Conservation (phyloP, 2,113 vertebrate genomes). For the Oceanites oceanicus region DNA sequence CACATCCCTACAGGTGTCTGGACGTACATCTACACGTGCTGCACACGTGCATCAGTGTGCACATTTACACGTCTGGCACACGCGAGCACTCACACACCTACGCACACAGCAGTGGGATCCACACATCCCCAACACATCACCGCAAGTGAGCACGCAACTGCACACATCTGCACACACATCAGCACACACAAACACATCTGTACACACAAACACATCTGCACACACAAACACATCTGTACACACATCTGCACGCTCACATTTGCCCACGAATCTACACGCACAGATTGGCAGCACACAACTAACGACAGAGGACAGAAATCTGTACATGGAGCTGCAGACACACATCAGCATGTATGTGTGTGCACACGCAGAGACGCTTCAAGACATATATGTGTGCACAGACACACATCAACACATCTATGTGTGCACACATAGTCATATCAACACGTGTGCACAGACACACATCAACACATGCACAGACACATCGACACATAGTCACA, state of each 20-base stretch:
- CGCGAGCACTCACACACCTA: fast-evolving
- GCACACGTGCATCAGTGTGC: fast-evolving
- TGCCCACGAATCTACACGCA: background rate
- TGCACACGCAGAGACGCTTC: too few relatives aligned
- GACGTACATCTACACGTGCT: background rate
- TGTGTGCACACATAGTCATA: too few relatives aligned
- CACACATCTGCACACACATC: background rate
- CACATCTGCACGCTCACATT: fast-evolving
- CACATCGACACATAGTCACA: too few relatives aligned
- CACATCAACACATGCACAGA: too few relatives aligned
- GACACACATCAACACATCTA: background rate
- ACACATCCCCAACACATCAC: background rate
- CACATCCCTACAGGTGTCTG: fast-evolving
- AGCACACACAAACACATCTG: background rate
- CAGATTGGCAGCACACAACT: background rate
- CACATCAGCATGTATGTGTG: background rate
- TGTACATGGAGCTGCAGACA: background rate
- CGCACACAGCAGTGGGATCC: fast-evolving
- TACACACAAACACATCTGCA: background rate
- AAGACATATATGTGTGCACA: background rate
- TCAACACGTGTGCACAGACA: fast-evolving
- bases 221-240: background rate
- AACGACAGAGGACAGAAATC: background rate
- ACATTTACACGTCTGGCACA: background rate
- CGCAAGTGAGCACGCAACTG: background rate